Evolutionary conservation across 1,140 invertebrate genomes (phyloP), one percentile per base, ranked within the genome.

Genomic region (Lethocerus indicus): DNA sequence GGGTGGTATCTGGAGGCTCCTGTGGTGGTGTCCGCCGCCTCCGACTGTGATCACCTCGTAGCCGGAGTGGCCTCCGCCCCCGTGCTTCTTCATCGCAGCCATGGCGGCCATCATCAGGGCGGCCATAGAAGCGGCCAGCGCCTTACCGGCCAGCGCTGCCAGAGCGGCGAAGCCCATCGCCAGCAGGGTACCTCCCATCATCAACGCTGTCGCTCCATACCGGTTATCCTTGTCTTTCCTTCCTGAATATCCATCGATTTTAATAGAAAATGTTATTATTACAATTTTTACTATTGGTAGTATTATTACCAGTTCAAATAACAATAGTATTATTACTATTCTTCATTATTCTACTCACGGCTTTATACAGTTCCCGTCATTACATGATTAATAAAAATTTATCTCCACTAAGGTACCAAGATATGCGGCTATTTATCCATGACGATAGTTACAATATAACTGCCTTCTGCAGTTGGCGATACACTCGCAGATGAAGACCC

Each of bases 51-150:
- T 28, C 26, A 47, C 25, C 14, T 42, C 50, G 40, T 42, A 42
- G 20, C n/a, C n/a, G n/a, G 24, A 5, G 27, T 45, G 24, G 1
- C 9, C 14, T 2, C 29, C 45, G 4, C 45, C n/a, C 3, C 76
- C 69, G 18, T 83, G 56, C 0, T 77, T 75, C 56, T 85, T 85
- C 6, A 87, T 62, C 0, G 81, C 82, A 26, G 83, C 71, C 28
- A 86, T 76, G 3, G 78, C 79, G 0, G 83, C 81, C 0, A 87
- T 63, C 58, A 84, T 74, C 1, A 87, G 64, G 0, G 84, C 80
- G 71, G 86, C 78, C 35, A 87, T 58, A 13, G 79, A 81, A 1
- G 81, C 83, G 78, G 86, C 83, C 12, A 87, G 59, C 1, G 84
- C 84, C 62, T 87, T 87, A 16, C 83, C 83, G 2, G 84, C 82